A percentile compares a stretch with the other conserved stretches of the same genome.
phyloP scores from a whole-genome alignment of 2,797 vertebrate species.

The Schizopygopsis malacanthus region DNA sequence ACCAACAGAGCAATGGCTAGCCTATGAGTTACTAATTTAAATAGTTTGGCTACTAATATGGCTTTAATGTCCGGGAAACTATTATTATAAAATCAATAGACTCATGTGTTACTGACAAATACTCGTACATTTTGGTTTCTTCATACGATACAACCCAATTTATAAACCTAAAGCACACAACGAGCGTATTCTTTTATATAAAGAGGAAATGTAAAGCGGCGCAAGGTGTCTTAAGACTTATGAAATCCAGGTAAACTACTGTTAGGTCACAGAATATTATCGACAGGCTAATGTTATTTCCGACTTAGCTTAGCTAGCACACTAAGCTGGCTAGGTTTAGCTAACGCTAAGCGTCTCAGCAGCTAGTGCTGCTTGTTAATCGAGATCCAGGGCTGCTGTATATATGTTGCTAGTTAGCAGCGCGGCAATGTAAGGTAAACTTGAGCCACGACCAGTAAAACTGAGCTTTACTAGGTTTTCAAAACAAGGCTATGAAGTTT shows the following conservation, averaged over 20 bases:
- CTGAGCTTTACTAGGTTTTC: background rate
- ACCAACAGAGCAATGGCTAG: background rate
- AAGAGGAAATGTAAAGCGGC: background rate
- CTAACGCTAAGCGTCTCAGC: conserved; percentile 10
- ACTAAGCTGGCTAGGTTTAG: conserved; percentile 26
- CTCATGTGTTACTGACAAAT: background rate
- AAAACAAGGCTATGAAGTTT: background rate
- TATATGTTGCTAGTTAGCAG: conserved; percentile 21
- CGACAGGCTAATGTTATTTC: conserved; percentile 4
- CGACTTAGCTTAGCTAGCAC: conserved; percentile 34
- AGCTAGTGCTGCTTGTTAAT: conserved; percentile 1
- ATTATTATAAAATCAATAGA: conserved; percentile 9
- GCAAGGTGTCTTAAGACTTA: background rate
- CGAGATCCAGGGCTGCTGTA: conserved; percentile 29
- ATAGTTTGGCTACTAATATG: background rate
- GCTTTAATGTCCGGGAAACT: background rate
- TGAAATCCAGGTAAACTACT: background rate
- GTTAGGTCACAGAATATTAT: background rate
- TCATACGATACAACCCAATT: background rate
- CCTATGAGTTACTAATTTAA: background rate
- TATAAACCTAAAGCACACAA: background rate
- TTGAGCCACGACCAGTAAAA: background rate
- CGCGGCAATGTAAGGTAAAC: conserved; percentile 1
- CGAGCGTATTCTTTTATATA: background rate
- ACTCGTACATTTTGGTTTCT: background rate